phyloP scores from a whole-genome alignment of 2,113 vertebrate genomes.

The Lontra canadensis region DNA sequence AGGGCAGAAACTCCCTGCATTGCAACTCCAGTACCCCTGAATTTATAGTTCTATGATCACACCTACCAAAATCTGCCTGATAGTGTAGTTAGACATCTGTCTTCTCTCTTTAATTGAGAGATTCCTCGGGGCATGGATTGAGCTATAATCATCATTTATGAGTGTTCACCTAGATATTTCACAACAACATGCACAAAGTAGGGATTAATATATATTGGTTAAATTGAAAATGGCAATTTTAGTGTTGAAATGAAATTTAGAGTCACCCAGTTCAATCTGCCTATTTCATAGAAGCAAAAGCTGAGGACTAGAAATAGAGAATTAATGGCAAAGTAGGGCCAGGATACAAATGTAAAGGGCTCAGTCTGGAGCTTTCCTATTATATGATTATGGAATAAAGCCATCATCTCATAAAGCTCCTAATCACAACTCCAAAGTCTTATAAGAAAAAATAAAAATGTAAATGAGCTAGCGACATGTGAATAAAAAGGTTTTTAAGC shows the following conservation, averaged over 20 bases:
- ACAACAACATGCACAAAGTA: not conserved
- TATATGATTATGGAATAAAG: not conserved
- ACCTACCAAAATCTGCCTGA: not conserved
- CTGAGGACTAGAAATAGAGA: not conserved
- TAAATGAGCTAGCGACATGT: constrained; percentile 30
- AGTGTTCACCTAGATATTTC: not conserved
- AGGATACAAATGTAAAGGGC: not conserved
- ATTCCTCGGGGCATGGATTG: not conserved
- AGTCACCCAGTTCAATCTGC: not conserved
- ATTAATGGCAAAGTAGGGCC: not conserved
- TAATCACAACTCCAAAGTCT: not conserved
- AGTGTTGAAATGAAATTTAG: not conserved
- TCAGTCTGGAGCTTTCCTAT: not conserved
- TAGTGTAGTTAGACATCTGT: not conserved
- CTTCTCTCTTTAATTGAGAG: not conserved
- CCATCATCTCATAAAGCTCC: not conserved
- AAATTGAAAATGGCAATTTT: not conserved
- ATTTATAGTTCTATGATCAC: not conserved
- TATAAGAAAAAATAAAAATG: constrained; percentile 29
- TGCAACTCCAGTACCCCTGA: not conserved
- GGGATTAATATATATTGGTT: not conserved
- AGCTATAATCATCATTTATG: not conserved
- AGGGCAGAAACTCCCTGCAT: not conserved
- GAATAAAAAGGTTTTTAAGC: constrained; percentile 37
- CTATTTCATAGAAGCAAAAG: not conserved